These are phyloP conservation scores for Apodemia arnacis DNA, from an alignment of 2,888 invertebrate species.

Conservation along the genomic window DNA sequence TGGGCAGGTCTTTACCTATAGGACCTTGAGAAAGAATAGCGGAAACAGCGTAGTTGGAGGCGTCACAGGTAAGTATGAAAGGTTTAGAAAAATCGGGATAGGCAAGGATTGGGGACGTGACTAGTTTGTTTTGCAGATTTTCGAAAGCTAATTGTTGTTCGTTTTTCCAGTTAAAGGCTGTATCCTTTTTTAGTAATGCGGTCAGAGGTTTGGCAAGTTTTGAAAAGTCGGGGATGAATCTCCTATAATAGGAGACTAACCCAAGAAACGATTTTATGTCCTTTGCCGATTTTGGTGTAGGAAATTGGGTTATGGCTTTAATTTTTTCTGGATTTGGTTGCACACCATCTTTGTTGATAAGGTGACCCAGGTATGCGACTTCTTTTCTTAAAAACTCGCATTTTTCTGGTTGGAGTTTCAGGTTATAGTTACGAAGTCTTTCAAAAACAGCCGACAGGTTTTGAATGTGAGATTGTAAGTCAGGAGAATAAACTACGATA, in stretches of 20 bases:
- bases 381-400: not conserved
- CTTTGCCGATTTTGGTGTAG: not conserved
- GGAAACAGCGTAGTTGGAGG: not conserved
- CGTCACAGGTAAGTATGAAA: conserved; percentile 33
- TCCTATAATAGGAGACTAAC: not conserved
- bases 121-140: conserved; percentile 19
- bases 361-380: not conserved
- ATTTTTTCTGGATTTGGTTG: not conserved
- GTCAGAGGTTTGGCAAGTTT: not conserved
- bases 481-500: not conserved
- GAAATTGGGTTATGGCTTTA: not conserved
- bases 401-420: not conserved
- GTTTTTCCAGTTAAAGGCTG: not conserved
- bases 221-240: not conserved
- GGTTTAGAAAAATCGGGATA: conserved; percentile 39
- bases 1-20: not conserved
- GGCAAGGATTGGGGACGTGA: conserved; percentile 32
- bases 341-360: not conserved
- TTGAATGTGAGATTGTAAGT: not conserved
- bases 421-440: not conserved
- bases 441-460: not conserved
- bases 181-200: not conserved
- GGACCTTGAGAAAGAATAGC: not conserved
- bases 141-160: not conserved
- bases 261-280: conserved; percentile 4